A percentile compares a stretch with the other conserved stretches of the same genome.
Evolutionary conservation across 2,797 vertebrate species (phyloP).

Genomic region (Smutsia temminckii): DNA sequence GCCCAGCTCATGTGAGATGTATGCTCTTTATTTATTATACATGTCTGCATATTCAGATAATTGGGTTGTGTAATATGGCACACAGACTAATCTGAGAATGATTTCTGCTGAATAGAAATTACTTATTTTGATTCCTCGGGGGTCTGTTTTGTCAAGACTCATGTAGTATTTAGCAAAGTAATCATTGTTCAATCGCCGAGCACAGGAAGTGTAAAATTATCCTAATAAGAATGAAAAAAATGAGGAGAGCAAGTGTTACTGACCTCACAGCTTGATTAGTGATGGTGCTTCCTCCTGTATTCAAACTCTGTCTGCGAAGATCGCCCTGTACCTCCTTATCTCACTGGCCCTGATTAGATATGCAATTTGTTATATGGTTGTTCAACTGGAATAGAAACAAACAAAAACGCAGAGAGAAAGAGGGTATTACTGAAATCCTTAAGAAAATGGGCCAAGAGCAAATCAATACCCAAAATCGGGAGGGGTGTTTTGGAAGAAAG

Average conservation of each 20-base stretch:
- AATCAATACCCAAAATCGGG: not conserved
- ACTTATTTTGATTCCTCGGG: constrained; percentile 84
- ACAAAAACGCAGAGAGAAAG: not conserved
- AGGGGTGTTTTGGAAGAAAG: not conserved
- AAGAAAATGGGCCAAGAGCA: not conserved
- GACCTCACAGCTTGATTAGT: constrained; percentile 84
- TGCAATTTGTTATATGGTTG: constrained; percentile 72
- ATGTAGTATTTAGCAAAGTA: constrained; percentile 86
- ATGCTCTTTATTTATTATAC: constrained; percentile 82
- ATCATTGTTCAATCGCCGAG: constrained; percentile 85
- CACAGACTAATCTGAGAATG: constrained; percentile 81
- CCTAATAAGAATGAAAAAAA: constrained; percentile 82
- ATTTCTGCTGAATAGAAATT: constrained; percentile 84
- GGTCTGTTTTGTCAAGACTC: constrained; percentile 87
- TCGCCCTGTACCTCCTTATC: constrained; percentile 77
- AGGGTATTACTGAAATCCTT: not conserved
- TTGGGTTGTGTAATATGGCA: constrained; percentile 82
- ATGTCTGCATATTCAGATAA: constrained; percentile 82
- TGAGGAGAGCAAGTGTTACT: constrained; percentile 73
- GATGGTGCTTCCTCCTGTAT: constrained; percentile 78
- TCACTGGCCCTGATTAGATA: constrained; percentile 79
- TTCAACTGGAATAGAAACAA: constrained; percentile 53
- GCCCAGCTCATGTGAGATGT: constrained; percentile 36
- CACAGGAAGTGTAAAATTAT: constrained; percentile 84
- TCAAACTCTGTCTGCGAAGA: constrained; percentile 61